Conservation (phyloP, 2,888 invertebrate genomes). For the Antitype chi region DNA sequence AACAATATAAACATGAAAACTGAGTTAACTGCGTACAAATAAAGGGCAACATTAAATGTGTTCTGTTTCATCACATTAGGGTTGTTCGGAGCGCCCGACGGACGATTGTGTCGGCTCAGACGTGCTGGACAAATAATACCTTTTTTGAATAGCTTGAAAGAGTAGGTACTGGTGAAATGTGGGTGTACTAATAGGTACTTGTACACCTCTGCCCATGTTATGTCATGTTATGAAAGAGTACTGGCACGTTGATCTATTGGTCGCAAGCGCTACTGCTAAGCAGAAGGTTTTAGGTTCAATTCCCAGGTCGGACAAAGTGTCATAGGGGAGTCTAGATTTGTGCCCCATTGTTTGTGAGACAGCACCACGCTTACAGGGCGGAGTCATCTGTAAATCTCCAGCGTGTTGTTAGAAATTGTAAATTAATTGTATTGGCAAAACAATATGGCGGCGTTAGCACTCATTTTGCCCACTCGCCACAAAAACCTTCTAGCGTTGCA, state of each 20-base stretch:
- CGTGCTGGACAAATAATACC: neutral
- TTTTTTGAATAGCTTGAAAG: neutral
- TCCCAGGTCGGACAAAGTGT: too few relatives aligned
- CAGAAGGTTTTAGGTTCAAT: too few relatives aligned
- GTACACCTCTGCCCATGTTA: too few relatives aligned
- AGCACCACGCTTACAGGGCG: too few relatives aligned
- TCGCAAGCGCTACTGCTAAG: too few relatives aligned
- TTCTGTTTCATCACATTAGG: conserved; percentile 44
- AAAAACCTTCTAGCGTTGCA: neutral
- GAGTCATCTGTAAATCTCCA: too few relatives aligned
- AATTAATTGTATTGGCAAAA: neutral
- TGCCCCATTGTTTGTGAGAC: too few relatives aligned
- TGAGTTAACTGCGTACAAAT: conserved; percentile 34
- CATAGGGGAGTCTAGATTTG: too few relatives aligned
- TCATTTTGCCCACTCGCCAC: neutral
- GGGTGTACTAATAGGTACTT: too few relatives aligned
- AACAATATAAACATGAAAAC: conserved; percentile 33
- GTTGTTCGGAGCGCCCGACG: neutral
- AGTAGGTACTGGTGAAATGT: too few relatives aligned
- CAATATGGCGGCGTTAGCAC: neutral
- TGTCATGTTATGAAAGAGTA: too few relatives aligned
- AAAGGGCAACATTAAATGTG: conserved; percentile 32
- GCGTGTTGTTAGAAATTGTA: neutral
- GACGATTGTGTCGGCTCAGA: conserved; percentile 23
- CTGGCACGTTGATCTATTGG: too few relatives aligned